These are phyloP conservation scores for Brachyrhaphis roseni DNA, from an alignment of 2,797 vertebrate species.

Conservation along the genomic window DNA sequence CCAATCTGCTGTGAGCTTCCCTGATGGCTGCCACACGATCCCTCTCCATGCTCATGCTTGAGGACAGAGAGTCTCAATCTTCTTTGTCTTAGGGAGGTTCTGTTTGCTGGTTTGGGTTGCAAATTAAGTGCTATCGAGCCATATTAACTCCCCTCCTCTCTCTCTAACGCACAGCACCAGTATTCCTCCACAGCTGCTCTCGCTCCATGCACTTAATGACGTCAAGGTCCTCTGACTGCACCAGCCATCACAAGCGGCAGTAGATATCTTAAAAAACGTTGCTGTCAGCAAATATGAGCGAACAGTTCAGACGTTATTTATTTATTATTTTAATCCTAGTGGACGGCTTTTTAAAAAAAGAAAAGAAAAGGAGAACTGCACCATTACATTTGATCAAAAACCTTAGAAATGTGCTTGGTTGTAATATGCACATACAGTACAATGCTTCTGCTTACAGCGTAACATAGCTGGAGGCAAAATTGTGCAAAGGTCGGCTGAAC, in stretches of 20 bases:
- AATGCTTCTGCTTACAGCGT: constrained; percentile 24
- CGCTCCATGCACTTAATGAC: constrained; percentile 69
- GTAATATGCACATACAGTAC: constrained; percentile 31
- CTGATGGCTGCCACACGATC: constrained; percentile 29
- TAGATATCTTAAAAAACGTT: constrained; percentile 74
- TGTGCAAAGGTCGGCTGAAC: constrained; percentile 24
- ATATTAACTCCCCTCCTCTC: constrained; percentile 37
- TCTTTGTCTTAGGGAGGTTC: constrained; percentile 18
- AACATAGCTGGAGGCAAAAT: constrained; percentile 1
- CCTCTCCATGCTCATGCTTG: constrained; percentile 29
- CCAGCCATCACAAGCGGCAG: constrained; percentile 57
- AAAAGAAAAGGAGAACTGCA: constrained; percentile 45
- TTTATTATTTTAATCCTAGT: constrained; percentile 10
- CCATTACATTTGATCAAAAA: constrained; percentile 42
- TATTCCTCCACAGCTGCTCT: constrained; percentile 49
- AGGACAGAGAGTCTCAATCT: constrained; percentile 41
- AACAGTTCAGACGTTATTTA: constrained; percentile 43
- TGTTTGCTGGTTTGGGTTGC: constrained; percentile 34
- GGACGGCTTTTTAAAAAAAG: constrained; percentile 21
- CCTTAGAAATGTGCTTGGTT: constrained; percentile 29
- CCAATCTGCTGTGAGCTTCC: constrained; percentile 55
- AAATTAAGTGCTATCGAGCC: constrained; percentile 56
- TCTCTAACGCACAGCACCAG: constrained; percentile 50
- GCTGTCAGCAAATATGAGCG: constrained; percentile 72
- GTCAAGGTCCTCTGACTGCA: constrained; percentile 68